Conservation (phyloP, 2,888 invertebrate species). For the Perithous albicinctus region DNA sequence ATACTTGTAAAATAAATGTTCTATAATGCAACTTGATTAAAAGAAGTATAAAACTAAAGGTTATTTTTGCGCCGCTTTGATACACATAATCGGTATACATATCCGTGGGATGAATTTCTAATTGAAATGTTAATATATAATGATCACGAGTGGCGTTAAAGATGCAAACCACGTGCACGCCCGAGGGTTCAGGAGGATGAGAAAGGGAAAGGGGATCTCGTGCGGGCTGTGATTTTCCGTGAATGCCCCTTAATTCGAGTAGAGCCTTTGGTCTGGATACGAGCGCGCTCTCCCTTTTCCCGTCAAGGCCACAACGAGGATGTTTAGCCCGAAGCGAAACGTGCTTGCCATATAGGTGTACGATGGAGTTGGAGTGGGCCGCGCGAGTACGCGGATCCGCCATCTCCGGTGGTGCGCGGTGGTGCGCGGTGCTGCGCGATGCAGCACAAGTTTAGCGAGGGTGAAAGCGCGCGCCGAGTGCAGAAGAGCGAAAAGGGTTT, state of each 20-base stretch:
- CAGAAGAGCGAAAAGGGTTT: conserved; percentile 49
- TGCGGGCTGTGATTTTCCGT: conserved; percentile 72
- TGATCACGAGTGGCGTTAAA: conserved; percentile 47
- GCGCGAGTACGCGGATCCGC: conserved; percentile 31
- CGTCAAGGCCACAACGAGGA: conserved; percentile 55
- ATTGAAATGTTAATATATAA: conserved; percentile 20
- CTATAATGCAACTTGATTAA: too few relatives aligned
- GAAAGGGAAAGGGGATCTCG: not conserved
- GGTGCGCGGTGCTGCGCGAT: not conserved
- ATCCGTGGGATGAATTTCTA: conserved; percentile 6
- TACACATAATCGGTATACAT: not conserved
- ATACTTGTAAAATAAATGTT: too few relatives aligned
- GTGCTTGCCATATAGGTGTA: conserved; percentile 18
- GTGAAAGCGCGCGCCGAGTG: conserved; percentile 31
- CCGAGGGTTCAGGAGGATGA: not conserved
- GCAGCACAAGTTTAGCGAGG: conserved; percentile 17
- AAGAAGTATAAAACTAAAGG: too few relatives aligned
- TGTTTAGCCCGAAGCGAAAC: conserved; percentile 70
- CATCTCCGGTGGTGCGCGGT: conserved; percentile 6
- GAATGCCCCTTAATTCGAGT: conserved; percentile 77
- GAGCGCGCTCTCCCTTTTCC: conserved; percentile 45
- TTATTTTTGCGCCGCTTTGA: too few relatives aligned
- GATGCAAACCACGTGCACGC: conserved; percentile 43
- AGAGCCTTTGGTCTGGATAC: conserved; percentile 52
- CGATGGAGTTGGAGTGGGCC: conserved; percentile 2